Evolutionary conservation across 2,797 vertebrate species (phyloP).

Genomic region (Peromyscus attwateri): DNA sequence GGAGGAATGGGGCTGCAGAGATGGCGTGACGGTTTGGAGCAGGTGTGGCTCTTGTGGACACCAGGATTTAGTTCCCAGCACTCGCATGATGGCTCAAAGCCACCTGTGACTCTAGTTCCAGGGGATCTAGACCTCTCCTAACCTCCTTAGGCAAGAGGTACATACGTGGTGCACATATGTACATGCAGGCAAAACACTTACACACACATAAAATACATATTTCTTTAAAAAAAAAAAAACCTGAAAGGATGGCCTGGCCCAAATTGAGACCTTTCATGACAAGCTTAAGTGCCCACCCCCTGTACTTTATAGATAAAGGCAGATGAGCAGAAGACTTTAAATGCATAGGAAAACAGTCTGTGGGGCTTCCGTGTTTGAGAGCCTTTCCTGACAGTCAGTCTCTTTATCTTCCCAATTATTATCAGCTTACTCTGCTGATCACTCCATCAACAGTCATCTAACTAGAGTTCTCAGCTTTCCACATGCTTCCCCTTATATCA

Average conservation of each 20-base stretch:
- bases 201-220: not conserved
- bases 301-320: not conserved
- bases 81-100: not conserved
- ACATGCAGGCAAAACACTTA: not conserved
- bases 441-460: not conserved
- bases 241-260: not conserved
- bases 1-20: not conserved
- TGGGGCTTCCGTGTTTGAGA: conserved; percentile 29
- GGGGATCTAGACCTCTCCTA: not conserved
- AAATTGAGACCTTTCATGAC: conserved; percentile 39
- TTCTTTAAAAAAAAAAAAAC: not conserved
- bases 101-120: not conserved
- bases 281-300: conserved; percentile 6
- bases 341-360: not conserved
- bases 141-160: not conserved
- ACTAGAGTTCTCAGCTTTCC: conserved; percentile 37
- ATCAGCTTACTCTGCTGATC: conserved; percentile 50
- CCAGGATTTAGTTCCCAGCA: not conserved
- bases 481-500: conserved; percentile 53
- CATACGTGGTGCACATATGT: not conserved
- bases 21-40: not conserved
- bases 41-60: not conserved
- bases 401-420: conserved; percentile 51
- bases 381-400: conserved; percentile 16
- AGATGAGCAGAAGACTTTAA: conserved; percentile 45